Evolutionary conservation across 2,113 vertebrate species (phyloP).

Genomic region (Petrocephalus zakoni): DNA sequence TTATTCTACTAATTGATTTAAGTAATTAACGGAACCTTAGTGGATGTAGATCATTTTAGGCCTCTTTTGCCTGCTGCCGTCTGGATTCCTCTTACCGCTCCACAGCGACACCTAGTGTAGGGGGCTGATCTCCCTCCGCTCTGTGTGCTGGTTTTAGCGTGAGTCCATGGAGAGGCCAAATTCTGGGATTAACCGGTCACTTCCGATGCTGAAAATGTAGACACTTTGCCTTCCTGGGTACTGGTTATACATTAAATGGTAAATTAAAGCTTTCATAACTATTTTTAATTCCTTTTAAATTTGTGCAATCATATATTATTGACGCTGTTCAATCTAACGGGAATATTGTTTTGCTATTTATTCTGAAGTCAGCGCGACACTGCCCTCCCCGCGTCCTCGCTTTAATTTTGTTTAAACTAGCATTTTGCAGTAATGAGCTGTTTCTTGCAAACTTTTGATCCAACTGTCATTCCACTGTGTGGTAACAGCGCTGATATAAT

Average conservation of each 20-base stretch:
- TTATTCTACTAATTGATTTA: background rate
- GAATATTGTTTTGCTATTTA: background rate
- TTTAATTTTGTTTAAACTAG: background rate
- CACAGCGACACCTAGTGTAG: background rate
- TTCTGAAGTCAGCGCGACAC: background rate
- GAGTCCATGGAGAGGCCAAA: too few relatives aligned
- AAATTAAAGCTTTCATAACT: background rate
- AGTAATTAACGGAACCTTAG: background rate
- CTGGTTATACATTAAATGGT: background rate
- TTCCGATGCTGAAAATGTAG: background rate
- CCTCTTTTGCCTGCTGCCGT: background rate
- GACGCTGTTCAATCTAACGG: background rate
- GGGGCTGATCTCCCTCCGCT: background rate
- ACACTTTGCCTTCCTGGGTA: background rate
- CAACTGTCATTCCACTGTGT: background rate
- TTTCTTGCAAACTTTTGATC: conserved; percentile 9
- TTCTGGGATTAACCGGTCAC: background rate
- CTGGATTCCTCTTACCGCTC: background rate
- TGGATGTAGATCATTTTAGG: background rate
- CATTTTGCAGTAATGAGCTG: conserved; percentile 7
- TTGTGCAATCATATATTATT: background rate
- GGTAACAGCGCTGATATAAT: background rate
- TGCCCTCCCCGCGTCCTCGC: background rate
- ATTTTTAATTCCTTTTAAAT: background rate
- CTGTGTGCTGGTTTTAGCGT: background rate